Base-by-base conservation (phyloP, 2,888 invertebrate species). In the Drosophila subsilvestris region DNA sequence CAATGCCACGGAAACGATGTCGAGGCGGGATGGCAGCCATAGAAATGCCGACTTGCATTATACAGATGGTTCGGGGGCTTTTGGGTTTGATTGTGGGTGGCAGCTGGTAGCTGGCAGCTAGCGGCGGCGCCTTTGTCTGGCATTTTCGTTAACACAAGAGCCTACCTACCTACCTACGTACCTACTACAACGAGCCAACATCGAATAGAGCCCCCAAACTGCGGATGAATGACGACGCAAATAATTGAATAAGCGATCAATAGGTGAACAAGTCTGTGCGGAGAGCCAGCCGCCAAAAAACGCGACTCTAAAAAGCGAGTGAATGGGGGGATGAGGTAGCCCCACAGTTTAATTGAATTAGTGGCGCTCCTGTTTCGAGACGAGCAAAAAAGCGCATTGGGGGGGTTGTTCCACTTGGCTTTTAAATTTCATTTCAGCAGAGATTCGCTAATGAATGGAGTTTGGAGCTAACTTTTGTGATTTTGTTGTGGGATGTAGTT, bases 191-290 rank as follows among this genome's bases (percentile, higher is more conserved):
- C 9, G 9, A 10, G 5, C 32, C 12, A 32, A 8, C 27, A 27
- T 27, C 9, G 27, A 27, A 12, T 14, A 32, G 32, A 3, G 29
- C 1, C 42, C 20, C 32, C 32, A 9, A 45, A 60, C 59, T 50
- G 48, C 37, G 74, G 57, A 65, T 76, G 80, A 83, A 80, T 73
- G 75, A 75, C 75, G 79, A 77, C 68, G 74, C 75, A 79, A 81
- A 81, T 84, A 84, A 83, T 86, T 81, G 87, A 83, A 83, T 75
- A 66, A 73, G 60, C 83, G 78, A 83, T 87, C 83, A 86, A 83
- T 86, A 81, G 82, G 81, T 79, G 83, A 80, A 78, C 85, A 76
- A 85, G 79, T 71, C 65, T 10, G 3, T 0, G 0, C 58, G 61
- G 63, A 76, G 61, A 50, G 57, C 57, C 60, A 60, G 32, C 60